Base-by-base conservation (phyloP, 2,797 vertebrate species). In the Triplophysa bombifrons region DNA sequence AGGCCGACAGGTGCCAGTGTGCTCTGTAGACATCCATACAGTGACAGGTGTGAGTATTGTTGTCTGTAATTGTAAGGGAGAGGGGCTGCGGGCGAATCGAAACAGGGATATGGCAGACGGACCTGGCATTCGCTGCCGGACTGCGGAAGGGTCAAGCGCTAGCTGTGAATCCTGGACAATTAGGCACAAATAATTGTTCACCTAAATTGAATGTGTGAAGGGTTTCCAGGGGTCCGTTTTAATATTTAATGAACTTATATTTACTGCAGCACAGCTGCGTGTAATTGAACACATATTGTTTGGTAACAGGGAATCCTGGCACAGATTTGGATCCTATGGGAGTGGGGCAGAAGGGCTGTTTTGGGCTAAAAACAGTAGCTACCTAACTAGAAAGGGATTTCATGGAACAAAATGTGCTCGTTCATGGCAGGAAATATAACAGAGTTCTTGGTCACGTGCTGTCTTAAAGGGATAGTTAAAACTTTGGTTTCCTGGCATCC, bases 51-150 rank as follows among this genome's bases (percentile, higher is more conserved):
- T 81, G 80, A 80, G 66, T 84, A 85, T 80, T 76, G 80, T 86
- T 87, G 77, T 68, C 78, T 56, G 76, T 86, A 82, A 86, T 87
- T 85, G 80, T 30, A 84, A 61, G 83, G 80, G 84, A 80, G 84
- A 74, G 85, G 84, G 83, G 78, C 82, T 74, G 65, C 20, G 27
- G 71, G 82, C 46, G 60, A 76, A 48, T 60, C 58, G 44, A 65
- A 65, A 65, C 73, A 72, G 78, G 82, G 75, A 87, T 86, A 51
- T 72, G 17, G 34, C 20, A 22, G 74, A 20, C 50, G 63, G 65
- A 70, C 56, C 17, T 56, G 58, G 64, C 61, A 66, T 30, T 46
- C 60, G 72, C 83, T 81, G 48, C 76, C 46, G 84, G 70, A 78
- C 76, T 56, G 76, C 63, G 41, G 41, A 68, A 58, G 75, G 80